Evolutionary conservation across 2,888 invertebrate species (phyloP).

Genomic region (Venusia cambrica): DNA sequence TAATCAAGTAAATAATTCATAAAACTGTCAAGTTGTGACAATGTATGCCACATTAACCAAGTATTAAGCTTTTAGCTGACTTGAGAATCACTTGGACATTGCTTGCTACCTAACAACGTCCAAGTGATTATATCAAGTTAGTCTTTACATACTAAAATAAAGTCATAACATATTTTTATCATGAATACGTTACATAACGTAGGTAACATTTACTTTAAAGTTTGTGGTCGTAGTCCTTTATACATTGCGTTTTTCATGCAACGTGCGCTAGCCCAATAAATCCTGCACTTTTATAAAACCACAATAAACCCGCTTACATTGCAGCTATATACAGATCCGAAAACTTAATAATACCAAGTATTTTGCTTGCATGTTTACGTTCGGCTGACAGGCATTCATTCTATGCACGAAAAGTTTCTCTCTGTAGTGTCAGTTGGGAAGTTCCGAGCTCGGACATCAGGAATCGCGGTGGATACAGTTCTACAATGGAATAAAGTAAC

Average conservation of each 20-base stretch:
- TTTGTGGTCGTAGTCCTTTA: too few species aligned
- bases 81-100: too few species aligned
- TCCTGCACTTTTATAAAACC: constrained; percentile 6
- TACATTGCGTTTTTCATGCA: background rate
- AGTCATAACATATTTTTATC: too few species aligned
- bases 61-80: too few species aligned
- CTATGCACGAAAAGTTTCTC: constrained; percentile 77
- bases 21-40: too few species aligned
- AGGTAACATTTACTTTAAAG: too few species aligned
- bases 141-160: too few species aligned
- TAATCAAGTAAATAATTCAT: too few species aligned
- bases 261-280: constrained; percentile 4
- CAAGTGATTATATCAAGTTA: too few species aligned
- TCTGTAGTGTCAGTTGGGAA: constrained; percentile 70
- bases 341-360: constrained; percentile 63
- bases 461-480: constrained; percentile 58
- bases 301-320: constrained; percentile 14
- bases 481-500: constrained; percentile 79
- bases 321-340: constrained; percentile 37
- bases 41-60: too few species aligned
- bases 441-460: constrained; percentile 72
- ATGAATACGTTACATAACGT: too few species aligned
- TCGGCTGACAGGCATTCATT: constrained; percentile 75
- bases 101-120: too few species aligned
- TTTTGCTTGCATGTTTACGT: constrained; percentile 68